Evolutionary conservation across 2,888 invertebrate species (phyloP).

Genomic region (Scaptomyza reducta): DNA sequence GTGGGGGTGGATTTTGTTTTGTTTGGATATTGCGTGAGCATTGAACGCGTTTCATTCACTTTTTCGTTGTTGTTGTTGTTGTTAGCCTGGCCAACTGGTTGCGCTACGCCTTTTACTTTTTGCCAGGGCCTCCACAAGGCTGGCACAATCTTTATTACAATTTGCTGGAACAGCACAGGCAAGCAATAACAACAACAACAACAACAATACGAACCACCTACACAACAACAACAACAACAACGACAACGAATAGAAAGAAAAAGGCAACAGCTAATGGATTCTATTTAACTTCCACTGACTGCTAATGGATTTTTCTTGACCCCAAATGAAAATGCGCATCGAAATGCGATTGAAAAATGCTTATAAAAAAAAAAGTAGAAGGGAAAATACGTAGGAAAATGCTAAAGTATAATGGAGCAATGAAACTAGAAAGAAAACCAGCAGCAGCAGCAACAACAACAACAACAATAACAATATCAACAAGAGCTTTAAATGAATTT

Average conservation of each 20-base stretch:
- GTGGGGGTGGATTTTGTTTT: not conserved
- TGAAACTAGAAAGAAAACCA: constrained; percentile 25
- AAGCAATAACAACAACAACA: constrained; percentile 26
- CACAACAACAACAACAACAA: constrained; percentile 16
- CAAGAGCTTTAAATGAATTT: constrained; percentile 55
- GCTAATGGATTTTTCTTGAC: constrained; percentile 84
- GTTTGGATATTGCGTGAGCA: constrained; percentile 46
- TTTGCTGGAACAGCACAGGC: constrained; percentile 46
- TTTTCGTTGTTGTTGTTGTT: constrained; percentile 16
- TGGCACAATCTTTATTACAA: constrained; percentile 67
- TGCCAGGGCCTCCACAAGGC: constrained; percentile 34
- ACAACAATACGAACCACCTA: constrained; percentile 9
- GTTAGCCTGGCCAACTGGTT: constrained; percentile 17
- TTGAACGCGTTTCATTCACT: constrained; percentile 48
- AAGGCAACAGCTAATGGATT: constrained; percentile 82
- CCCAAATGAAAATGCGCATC: constrained; percentile 82
- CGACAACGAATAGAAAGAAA: constrained; percentile 42
- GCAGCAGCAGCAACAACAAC: constrained; percentile 18
- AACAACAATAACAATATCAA: constrained; percentile 15
- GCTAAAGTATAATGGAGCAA: constrained; percentile 65
- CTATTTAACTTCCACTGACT: constrained; percentile 83
- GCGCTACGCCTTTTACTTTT: constrained; percentile 57
- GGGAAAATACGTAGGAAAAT: constrained; percentile 45
- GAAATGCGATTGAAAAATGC: constrained; percentile 78
- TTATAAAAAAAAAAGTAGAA: constrained; percentile 63